Evolutionary conservation across 1,140 invertebrate species (phyloP).

Genomic region (Cecropterus lyciades): DNA sequence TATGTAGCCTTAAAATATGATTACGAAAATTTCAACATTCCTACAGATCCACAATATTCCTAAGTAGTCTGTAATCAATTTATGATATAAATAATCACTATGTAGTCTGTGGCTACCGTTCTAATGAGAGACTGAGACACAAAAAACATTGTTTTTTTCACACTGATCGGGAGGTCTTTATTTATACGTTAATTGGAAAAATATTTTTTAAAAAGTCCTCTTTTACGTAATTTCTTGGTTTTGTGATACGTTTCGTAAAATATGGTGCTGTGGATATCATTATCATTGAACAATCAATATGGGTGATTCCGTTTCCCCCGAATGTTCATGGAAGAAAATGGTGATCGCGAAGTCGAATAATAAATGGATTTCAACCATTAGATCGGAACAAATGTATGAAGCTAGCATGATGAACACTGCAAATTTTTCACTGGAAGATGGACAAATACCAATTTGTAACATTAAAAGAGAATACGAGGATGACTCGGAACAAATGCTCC

Average conservation of each 20-base stretch:
- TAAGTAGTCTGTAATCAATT: too few species aligned
- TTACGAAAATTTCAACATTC: too few species aligned
- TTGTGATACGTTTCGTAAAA: conserved; percentile 31
- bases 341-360: conserved; percentile 74
- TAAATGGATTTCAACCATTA: conserved; percentile 69
- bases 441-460: conserved; percentile 36
- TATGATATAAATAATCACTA: too few species aligned
- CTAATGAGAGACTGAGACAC: too few species aligned
- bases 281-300: conserved; percentile 79
- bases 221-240: conserved; percentile 10
- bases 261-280: conserved; percentile 76
- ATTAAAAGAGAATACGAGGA: conserved; percentile 51
- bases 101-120: too few species aligned
- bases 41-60: too few species aligned
- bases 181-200: background rate
- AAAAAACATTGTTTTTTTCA: background rate
- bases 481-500: conserved; percentile 30
- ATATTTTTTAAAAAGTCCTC: background rate
- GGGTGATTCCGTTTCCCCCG: conserved; percentile 67
- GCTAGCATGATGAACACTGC: conserved; percentile 41
- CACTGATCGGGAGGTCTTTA: background rate
- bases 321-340: conserved; percentile 79
- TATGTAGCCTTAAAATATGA: too few species aligned
- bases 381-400: conserved; percentile 45
- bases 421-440: conserved; percentile 46